These are phyloP conservation scores for Creontiades dilutus DNA, from an alignment of 2,888 invertebrate genomes.

Conservation along the genomic window DNA sequence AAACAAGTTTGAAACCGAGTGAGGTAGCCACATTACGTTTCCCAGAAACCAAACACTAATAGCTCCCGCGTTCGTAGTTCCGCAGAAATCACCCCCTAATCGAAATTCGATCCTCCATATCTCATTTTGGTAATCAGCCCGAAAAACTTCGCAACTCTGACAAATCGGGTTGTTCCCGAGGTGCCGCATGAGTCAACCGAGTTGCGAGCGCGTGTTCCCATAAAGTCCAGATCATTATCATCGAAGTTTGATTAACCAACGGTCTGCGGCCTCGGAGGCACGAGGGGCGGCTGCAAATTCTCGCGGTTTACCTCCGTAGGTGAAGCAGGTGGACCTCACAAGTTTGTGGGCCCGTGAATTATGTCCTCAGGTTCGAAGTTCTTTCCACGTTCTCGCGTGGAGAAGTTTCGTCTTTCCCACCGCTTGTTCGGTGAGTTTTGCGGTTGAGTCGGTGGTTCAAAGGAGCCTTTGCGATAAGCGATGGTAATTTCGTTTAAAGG, in stretches of 20 bases:
- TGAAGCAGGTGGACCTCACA: slow-evolving; percentile 36
- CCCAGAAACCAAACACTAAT: too few relatives aligned
- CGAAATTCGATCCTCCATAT: slow-evolving; percentile 5
- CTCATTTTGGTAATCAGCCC: not conserved
- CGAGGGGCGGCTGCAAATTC: slow-evolving; percentile 5
- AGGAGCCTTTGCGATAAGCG: too few relatives aligned
- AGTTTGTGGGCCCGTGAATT: not conserved
- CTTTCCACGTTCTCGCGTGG: not conserved
- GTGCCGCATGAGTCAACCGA: not conserved
- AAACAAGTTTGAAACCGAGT: too few relatives aligned
- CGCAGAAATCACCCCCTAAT: not conserved
- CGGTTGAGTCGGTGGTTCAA: too few relatives aligned
- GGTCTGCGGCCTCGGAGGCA: not conserved
- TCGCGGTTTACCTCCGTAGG: not conserved
- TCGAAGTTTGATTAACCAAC: slow-evolving; percentile 39
- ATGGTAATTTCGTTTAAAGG: too few relatives aligned
- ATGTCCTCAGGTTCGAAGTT: not conserved
- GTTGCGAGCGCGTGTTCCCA: not conserved
- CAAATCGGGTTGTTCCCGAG: not conserved
- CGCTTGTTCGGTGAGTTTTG: too few relatives aligned
- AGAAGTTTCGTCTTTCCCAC: too few relatives aligned
- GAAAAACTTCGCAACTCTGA: not conserved
- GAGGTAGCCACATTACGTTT: too few relatives aligned
- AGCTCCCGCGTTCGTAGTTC: too few relatives aligned
- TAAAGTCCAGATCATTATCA: slow-evolving; percentile 13